These are phyloP conservation scores for Amphilophus citrinellus DNA, from an alignment of 2,113 vertebrate genomes.

Conservation along the genomic window DNA sequence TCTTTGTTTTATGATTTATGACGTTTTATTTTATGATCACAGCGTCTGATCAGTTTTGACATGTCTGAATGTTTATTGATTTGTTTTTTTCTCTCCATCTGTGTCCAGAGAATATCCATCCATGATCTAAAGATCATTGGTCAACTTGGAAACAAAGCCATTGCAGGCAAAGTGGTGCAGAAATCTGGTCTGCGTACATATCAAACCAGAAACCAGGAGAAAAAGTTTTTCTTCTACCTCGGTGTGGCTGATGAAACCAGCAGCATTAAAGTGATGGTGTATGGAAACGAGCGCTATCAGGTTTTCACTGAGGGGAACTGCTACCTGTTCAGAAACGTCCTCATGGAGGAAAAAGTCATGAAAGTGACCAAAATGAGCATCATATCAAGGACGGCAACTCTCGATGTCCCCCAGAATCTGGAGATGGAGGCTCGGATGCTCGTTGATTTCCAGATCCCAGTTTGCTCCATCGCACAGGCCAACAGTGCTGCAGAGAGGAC, in stretches of 20 bases:
- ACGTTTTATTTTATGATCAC: no score
- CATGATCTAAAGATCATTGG: background rate
- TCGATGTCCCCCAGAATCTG: background rate
- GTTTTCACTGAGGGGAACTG: fast-evolving
- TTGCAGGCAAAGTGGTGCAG: background rate
- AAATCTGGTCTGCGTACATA: background rate
- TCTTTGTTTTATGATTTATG: no score
- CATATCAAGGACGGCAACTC: fast-evolving
- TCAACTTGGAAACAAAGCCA: fast-evolving
- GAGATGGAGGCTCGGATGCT: background rate
- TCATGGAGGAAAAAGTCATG: background rate
- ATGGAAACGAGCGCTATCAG: background rate
- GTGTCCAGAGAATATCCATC: conserved; percentile 12
- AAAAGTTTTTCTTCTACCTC: background rate
- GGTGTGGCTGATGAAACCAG: background rate
- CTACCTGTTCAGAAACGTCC: background rate
- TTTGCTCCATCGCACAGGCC: background rate
- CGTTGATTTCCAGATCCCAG: background rate
- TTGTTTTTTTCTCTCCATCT: background rate
- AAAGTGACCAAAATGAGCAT: fast-evolving
- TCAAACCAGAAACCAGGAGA: fast-evolving
- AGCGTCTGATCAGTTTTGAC: no score
- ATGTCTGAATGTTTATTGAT: no score
- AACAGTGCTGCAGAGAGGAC: fast-evolving
- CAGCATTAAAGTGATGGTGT: conserved; percentile 16